These are phyloP conservation scores for Microcaecilia unicolor DNA, from an alignment of 2,797 vertebrate genomes.

Conservation along the genomic window DNA sequence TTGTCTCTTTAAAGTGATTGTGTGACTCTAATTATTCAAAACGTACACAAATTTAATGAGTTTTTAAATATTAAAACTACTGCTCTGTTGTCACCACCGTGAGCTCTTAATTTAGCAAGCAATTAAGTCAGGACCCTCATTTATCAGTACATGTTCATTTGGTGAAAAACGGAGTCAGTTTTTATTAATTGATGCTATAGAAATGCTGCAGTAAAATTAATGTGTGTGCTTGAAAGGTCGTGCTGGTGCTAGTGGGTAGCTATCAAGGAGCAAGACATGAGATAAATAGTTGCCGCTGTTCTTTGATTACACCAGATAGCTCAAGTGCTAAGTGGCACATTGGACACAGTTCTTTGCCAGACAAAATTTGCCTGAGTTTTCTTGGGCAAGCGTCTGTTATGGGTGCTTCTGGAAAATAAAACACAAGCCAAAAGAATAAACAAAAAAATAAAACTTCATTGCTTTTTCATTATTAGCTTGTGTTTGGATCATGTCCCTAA, in stretches of 20 bases:
- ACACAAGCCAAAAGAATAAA: too few relatives aligned
- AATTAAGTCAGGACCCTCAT: slow-evolving; percentile 95
- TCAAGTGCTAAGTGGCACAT: slow-evolving; percentile 54
- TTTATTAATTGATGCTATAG: slow-evolving; percentile 94
- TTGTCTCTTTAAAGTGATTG: slow-evolving; percentile 51
- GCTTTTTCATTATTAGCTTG: slow-evolving; percentile 56
- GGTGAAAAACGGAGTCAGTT: slow-evolving; percentile 88
- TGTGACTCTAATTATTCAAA: slow-evolving; percentile 70
- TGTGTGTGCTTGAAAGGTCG: slow-evolving; percentile 83
- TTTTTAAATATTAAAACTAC: slow-evolving; percentile 98
- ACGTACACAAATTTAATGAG: slow-evolving; percentile 85
- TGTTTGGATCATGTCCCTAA: slow-evolving; percentile 45
- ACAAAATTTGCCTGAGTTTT: slow-evolving; percentile 51
- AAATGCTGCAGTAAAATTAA: slow-evolving; percentile 89
- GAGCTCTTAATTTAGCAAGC: slow-evolving; percentile 98
- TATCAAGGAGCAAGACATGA: slow-evolving; percentile 61
- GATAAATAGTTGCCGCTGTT: slow-evolving; percentile 75
- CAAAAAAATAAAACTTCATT: slow-evolving; percentile 63
- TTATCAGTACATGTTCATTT: slow-evolving; percentile 92
- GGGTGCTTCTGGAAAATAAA: slow-evolving; percentile 44
- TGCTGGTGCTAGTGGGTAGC: slow-evolving; percentile 57
- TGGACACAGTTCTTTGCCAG: slow-evolving; percentile 54
- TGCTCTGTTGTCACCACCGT: slow-evolving; percentile 79
- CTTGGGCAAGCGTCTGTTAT: slow-evolving; percentile 70
- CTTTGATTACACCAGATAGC: slow-evolving; percentile 56